Evolutionary conservation across 1,140 invertebrate genomes (phyloP).

Genomic region (Lordiphosa clarofinis): DNA sequence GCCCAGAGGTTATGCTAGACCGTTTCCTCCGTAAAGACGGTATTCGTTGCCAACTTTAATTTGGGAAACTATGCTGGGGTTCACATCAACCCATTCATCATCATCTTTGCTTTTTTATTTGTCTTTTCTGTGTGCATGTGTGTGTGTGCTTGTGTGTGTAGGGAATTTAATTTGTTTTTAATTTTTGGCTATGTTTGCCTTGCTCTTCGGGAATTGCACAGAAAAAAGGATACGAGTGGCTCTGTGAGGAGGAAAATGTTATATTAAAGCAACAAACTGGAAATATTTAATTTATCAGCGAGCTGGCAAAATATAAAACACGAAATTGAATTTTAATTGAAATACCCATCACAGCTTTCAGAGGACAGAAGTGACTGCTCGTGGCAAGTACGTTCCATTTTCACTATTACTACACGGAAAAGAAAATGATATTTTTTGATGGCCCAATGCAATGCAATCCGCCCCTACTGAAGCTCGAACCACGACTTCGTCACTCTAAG

Average conservation of each 20-base stretch:
- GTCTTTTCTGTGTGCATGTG: constrained; percentile 17
- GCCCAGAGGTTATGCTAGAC: constrained; percentile 19
- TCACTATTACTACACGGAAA: too few relatives aligned
- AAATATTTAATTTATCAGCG: constrained; percentile 7
- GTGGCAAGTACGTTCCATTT: too few relatives aligned
- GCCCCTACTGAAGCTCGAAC: too few relatives aligned
- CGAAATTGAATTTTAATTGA: too few relatives aligned
- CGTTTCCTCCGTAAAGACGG: constrained; percentile 19
- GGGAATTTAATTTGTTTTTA: constrained; percentile 75
- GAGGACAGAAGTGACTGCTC: too few relatives aligned
- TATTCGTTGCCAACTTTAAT: constrained; percentile 52
- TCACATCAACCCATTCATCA: constrained; percentile 2
- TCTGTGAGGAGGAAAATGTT: too few relatives aligned
- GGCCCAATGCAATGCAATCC: too few relatives aligned
- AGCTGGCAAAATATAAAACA: too few relatives aligned
- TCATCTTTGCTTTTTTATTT: constrained; percentile 31
- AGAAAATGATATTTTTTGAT: too few relatives aligned
- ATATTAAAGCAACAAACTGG: constrained; percentile 25
- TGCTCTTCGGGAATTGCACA: constrained; percentile 22
- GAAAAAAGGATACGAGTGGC: neutral
- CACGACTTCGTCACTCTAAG: too few relatives aligned
- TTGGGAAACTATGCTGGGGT: constrained; percentile 56
- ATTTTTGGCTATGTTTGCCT: constrained; percentile 52
- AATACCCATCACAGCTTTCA: too few relatives aligned
- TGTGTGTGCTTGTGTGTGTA: constrained; percentile 31